Percentiles rank a stretch among this genome's conserved stretches.
Conservation (phyloP, 2,888 invertebrate genomes). For the Dicranocentrus wangi region DNA sequence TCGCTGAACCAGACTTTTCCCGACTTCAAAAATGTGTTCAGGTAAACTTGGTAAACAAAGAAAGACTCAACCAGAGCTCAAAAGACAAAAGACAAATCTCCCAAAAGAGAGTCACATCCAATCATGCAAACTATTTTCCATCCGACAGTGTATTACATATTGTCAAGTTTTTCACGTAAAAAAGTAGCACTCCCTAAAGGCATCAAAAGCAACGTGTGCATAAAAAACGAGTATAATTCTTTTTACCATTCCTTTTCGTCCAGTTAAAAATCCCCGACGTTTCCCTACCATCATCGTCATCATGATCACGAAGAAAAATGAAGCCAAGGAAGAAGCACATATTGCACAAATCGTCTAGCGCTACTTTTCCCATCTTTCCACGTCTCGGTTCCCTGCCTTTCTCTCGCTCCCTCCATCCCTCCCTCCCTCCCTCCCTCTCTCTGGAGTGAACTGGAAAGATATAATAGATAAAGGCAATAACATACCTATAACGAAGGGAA, state of each 20-base stretch:
- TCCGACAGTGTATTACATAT: conserved; percentile 20
- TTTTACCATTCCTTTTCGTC: background rate
- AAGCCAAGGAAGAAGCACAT: conserved; percentile 44
- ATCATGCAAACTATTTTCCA: no score
- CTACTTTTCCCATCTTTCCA: conserved; percentile 52
- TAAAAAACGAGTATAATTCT: conserved; percentile 16
- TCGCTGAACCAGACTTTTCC: no score
- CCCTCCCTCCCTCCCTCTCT: conserved; percentile 13
- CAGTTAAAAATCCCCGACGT: conserved; percentile 30
- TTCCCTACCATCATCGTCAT: conserved; percentile 33
- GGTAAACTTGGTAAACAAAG: no score
- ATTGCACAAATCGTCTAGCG: conserved; percentile 49
- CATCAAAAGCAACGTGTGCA: conserved; percentile 35
- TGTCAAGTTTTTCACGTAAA: conserved; percentile 21
- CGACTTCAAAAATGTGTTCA: no score
- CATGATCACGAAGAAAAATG: conserved; percentile 47
- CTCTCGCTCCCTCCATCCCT: no score
- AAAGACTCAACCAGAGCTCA: no score
- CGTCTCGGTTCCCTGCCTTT: conserved; percentile 26
- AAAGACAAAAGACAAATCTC: no score
- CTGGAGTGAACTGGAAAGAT: conserved; percentile 42
- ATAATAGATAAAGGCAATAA: conserved; percentile 52
- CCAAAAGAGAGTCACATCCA: no score
- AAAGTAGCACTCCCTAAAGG: conserved; percentile 38
- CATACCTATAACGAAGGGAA: conserved; percentile 38